Conservation (phyloP, 1,140 invertebrate genomes). For the Belonocnema kinseyi region DNA sequence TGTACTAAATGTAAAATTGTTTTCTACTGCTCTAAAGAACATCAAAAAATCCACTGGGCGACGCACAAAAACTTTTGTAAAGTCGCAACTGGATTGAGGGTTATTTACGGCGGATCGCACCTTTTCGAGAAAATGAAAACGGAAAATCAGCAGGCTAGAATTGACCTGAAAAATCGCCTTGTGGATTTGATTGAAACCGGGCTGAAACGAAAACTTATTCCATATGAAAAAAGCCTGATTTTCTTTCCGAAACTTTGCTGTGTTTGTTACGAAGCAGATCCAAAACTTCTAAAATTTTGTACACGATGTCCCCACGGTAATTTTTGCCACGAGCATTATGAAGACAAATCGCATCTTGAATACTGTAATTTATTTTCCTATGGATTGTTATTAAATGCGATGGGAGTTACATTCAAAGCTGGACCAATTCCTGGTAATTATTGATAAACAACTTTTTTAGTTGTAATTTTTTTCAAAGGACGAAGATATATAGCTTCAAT, state of each 20-base stretch:
- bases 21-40: conserved; percentile 26
- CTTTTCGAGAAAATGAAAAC: conserved; percentile 8
- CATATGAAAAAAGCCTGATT: conserved; percentile 31
- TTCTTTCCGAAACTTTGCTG: conserved; percentile 33
- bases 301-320: neutral
- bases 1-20: conserved; percentile 34
- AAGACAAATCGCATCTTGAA: neutral
- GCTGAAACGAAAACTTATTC: conserved; percentile 30
- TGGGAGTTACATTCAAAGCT: neutral
- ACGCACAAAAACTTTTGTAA: conserved; percentile 34
- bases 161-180: conserved; percentile 22
- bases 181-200: conserved; percentile 16
- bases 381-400: conserved; percentile 6
- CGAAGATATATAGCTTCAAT: too few relatives aligned
- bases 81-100: neutral
- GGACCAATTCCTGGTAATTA: conserved; percentile 9
- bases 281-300: conserved; percentile 11
- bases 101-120: neutral
- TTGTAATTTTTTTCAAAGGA: too few relatives aligned
- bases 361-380: conserved; percentile 17
- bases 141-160: neutral
- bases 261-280: conserved; percentile 31
- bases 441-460: neutral
- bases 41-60: conserved; percentile 34
- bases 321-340: conserved; percentile 31